Base-by-base conservation (phyloP, 2,113 vertebrate species). In the Saccopteryx leptura region DNA sequence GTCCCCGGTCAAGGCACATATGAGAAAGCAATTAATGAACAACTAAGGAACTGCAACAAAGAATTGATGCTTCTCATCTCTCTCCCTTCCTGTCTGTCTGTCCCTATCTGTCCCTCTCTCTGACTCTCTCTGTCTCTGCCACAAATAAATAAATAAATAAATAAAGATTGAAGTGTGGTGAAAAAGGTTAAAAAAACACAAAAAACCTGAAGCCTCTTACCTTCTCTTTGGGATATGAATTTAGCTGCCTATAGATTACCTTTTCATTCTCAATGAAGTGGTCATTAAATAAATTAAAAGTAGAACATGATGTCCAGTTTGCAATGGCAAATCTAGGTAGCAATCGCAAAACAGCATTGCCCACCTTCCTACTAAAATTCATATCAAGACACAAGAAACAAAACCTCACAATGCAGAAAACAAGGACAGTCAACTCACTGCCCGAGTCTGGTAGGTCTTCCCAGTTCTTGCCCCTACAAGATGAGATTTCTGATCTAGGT, bases 221-320 rank as follows among this genome's bases (percentile, higher is more conserved):
- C 52, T 87, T 46, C 19, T 15, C 24, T 93, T 86, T 91, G 28
- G 46, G 17, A n/a, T 7, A 66, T n/a, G 28, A 89, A 88, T 10
- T 33, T 17, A 90, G 26, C 24, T 65, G 21, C 60, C 60, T 13
- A 0, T 33, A 65, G 33, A 60, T 72, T 46, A 82, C 28, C n/a
- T 78, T 78, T 71, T 17, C 33, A 71, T 79, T 91, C 24, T 80
- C 31, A n/a, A 24, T 75, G 31, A 69, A 21, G 21, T 71, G 63
- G 68, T 48, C n/a, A 13, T 83, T 81, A 84, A 50, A 19, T 33
- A 50, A 84, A 54, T 54, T 72, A 80, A 81, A 96, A 81, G 31
- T 86, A 54, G 72, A 86, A 65, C 65, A 52, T n/a, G 12, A 54
- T 50, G 33, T 13, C 65, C 54, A 74, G 9, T 48, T 92, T 79